Conservation (phyloP, 92 coral and sea anemone species). For the Epizoanthus fatuus region DNA sequence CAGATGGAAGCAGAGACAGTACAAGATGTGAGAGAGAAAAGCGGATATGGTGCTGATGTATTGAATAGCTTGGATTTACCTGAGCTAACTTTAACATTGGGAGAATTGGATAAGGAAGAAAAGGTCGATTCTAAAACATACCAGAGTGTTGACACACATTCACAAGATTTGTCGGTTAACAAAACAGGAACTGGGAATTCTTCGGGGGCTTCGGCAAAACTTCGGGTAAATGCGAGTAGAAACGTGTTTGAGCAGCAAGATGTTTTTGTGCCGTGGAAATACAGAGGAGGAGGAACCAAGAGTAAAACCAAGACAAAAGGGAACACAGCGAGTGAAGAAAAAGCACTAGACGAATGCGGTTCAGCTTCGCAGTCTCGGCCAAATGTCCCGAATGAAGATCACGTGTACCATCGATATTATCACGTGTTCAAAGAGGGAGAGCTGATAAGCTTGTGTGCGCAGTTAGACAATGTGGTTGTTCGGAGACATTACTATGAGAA, state of each 20-base stretch:
- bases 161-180: not conserved
- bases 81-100: not conserved
- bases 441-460: constrained; percentile 79
- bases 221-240: constrained; percentile 77
- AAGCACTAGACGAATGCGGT: not conserved
- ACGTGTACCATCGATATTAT: constrained; percentile 94
- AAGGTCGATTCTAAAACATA: not conserved
- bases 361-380: not conserved
- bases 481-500: constrained; percentile 86
- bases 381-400: constrained; percentile 31
- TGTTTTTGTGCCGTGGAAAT: constrained; percentile 93
- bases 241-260: constrained; percentile 94
- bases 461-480: constrained; percentile 68
- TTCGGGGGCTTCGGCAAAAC: not conserved
- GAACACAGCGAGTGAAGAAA: not conserved
- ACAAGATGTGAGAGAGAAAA: not conserved
- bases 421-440: constrained; percentile 97
- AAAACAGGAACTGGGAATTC: not conserved
- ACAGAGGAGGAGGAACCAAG: constrained; percentile 68
- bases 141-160: not conserved
- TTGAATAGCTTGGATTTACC: not conserved
- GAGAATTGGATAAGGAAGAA: not conserved
- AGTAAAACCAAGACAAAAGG: not conserved
- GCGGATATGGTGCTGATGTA: not conserved
- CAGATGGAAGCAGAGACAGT: not conserved